Evolutionary conservation across 2,113 vertebrate genomes (phyloP), one percentile per base, ranked within the genome.

Genomic region (Sander vitreus): DNA sequence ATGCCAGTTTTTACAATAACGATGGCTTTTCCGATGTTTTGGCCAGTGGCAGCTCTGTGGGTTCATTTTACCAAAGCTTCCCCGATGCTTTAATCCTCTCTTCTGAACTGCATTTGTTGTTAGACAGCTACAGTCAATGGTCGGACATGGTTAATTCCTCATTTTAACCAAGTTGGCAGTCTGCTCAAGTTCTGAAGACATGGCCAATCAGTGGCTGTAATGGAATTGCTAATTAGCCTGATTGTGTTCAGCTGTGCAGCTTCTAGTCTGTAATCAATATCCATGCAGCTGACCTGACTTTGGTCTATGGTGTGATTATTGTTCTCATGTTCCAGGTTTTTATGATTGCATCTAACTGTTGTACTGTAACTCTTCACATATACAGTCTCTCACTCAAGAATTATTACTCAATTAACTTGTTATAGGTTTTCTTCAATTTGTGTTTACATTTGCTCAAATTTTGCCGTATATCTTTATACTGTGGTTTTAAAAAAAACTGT

Each of bases 171-270:
- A 60, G 53, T 18, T 81, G 85, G 62, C 63, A 25, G 30, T 55
- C 48, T 12, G 63, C 67, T 64, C 4, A 10, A 70, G 73, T 78
- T 80, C 73, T 6, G 83, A 64, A 83, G 62, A 90, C 72, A 45
- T 25, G 15, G 77, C 39, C 74, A 86, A 85, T 88, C 85, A 85
- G 54, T 18, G 4, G 43, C 73, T 71, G 62, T 81, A 85, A 86
- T 68, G 30, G 72, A 81, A 72, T 27, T 14, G 57, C 62, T 90
- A 85, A 90, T 90, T 77, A 89, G 33, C 60, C 77, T 84, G 85
- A 85, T 88, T 89, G 73, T 76, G 57, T 75, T 84, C 67, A 84
- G 82, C 84, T 91, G 85, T 55, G 68, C 70, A 68, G 82, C 77
- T 59, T 74, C 27, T 30, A 50, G 69, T 53, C 70, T 65, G 30